A percentile compares a stretch with the other conserved stretches of the same genome.
Evolutionary conservation across 2,888 invertebrate genomes (phyloP).

Genomic region (Endotricha flammealis): DNA sequence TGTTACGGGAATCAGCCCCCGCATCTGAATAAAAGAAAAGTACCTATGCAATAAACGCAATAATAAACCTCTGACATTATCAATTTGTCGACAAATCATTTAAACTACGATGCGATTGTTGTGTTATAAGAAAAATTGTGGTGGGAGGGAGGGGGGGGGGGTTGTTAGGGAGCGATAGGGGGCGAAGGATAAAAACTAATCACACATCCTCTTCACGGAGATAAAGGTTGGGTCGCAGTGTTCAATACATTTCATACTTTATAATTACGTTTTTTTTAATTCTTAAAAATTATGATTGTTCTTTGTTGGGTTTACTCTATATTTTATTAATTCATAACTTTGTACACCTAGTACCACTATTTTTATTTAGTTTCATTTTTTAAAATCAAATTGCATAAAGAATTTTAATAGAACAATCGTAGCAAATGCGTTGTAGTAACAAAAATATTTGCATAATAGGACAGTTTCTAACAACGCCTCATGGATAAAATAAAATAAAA

Average conservation of each 20-base stretch:
- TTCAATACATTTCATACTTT: too few species aligned
- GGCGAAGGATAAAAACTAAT: constrained; percentile 71
- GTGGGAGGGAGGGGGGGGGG: constrained; percentile 25
- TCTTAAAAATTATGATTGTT: too few species aligned
- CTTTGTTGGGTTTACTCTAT: too few species aligned
- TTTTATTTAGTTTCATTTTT: too few species aligned
- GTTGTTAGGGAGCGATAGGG: constrained; percentile 30
- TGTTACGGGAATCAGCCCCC: too few species aligned
- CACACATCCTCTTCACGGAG: constrained; percentile 62
- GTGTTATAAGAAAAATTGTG: constrained; percentile 46
- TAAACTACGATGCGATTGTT: constrained; percentile 46
- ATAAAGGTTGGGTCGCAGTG: constrained; percentile 17
- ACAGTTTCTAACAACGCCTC: constrained; percentile 1
- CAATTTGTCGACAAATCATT: not conserved
- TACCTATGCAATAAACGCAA: too few species aligned
- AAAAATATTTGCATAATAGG: constrained; percentile 10
- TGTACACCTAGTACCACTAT: too few species aligned
- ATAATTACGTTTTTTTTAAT: too few species aligned
- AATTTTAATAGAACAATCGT: constrained; percentile 4
- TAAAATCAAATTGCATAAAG: too few species aligned
- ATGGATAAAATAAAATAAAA: constrained; percentile 3
- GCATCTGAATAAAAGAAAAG: too few species aligned
- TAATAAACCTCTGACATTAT: constrained; percentile 51
- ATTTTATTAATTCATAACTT: too few species aligned
- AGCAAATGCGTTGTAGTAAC: not conserved